Evolutionary conservation across 2,113 vertebrate species (phyloP), one percentile per base, ranked within the genome.

Genomic region (Jaculus jaculus): DNA sequence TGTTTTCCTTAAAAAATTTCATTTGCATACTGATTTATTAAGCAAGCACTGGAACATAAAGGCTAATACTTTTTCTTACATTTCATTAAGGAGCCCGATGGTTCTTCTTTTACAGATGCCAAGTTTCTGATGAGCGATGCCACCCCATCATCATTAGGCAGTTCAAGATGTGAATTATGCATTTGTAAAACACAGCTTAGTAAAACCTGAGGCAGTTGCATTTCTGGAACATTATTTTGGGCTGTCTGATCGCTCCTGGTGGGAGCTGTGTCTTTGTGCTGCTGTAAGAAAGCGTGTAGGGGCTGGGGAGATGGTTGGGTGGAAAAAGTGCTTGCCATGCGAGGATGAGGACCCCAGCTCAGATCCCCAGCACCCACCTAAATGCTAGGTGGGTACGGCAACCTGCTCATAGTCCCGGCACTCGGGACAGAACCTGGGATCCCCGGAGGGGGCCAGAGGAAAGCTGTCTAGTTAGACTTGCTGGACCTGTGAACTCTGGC

Each of bases 71-170:
- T 58, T 54, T 32, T 21, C 4, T 71, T 69, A 91, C 54, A 75
- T 92, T 73, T 63, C 84, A 88, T 96, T 42, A 84, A 92, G 66
- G 66, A 82, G 68, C 68, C 89, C 42, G 30, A 32, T 91, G 74
- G 28, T 90, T 94, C 63, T 72, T 81, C 58, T 17, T 81, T 73
- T 2, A 0, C 26, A 37, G 75, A 68, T 84, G 72, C 91, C 68
- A 21, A 17, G 66, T 72, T 85, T 88, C 86, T 92, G 94, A 95
- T 92, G 32, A 83, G 91, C 63, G 65, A 10, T 20, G 18, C 71
- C 51, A 61, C 66, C 86, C 7, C 11, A 3, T 80, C 72, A 90
- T 85, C 89, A 37, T 96, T 77, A 89, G 80, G 69, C 73, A 60
- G 28, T 86, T 79, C 54, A 92, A 92, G 78, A 84, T 37, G 63